Conservation (phyloP, 2,888 invertebrate species). For the Polyommatus iphigenia region DNA sequence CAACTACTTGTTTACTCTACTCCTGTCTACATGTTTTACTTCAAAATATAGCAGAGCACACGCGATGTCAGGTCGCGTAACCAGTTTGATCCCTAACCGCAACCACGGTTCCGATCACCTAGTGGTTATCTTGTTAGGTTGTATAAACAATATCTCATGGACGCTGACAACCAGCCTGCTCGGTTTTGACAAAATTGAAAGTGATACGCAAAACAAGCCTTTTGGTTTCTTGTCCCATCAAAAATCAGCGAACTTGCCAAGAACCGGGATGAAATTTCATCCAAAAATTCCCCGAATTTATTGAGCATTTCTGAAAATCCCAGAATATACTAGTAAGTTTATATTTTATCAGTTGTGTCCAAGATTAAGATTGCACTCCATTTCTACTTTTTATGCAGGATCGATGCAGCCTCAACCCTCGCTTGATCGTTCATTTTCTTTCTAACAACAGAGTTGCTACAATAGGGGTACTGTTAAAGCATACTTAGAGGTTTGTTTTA, state of each 20-base stretch:
- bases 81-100: constrained; percentile 43
- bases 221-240: background rate
- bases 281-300: background rate
- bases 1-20: too few species aligned
- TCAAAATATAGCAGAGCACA: constrained; percentile 38
- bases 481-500: too few species aligned
- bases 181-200: constrained; percentile 24
- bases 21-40: too few species aligned
- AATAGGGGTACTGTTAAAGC: too few species aligned
- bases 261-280: background rate
- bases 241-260: background rate
- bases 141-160: constrained; percentile 39
- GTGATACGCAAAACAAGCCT: constrained; percentile 4
- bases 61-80: constrained; percentile 34
- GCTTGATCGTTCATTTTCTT: too few species aligned
- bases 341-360: too few species aligned
- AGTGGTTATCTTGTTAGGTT: constrained; percentile 44
- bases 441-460: too few species aligned
- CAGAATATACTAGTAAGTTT: too few species aligned
- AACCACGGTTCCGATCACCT: constrained; percentile 41
- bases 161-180: constrained; percentile 28
- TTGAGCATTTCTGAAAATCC: background rate
- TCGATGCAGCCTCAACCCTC: too few species aligned
- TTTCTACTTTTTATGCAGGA: too few species aligned
- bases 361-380: too few species aligned